These are phyloP conservation scores for Imbricaverruca yamaguchii DNA, from an alignment of 2,888 invertebrate species.

Conservation along the genomic window DNA sequence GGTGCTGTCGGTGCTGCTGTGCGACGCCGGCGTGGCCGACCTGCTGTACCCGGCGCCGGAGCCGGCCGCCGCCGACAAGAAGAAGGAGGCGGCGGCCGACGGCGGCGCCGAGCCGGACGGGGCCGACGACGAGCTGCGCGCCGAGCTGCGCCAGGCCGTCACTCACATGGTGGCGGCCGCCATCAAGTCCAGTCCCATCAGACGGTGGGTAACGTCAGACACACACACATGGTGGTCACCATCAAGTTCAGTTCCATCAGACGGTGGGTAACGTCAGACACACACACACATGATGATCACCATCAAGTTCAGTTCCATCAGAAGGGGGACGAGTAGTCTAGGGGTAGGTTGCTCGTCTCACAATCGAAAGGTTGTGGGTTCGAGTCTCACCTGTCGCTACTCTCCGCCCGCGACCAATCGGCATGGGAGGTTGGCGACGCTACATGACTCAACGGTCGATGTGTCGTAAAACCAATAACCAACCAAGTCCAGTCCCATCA, in stretches of 20 bases:
- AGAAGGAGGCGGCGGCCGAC: neutral
- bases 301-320: too few relatives aligned
- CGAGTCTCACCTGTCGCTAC: too few relatives aligned
- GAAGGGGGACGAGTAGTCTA: too few relatives aligned
- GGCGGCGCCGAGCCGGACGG: neutral
- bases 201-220: neutral
- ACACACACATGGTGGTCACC: too few relatives aligned
- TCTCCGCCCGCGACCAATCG: too few relatives aligned
- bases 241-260: too few relatives aligned
- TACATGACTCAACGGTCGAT: too few relatives aligned
- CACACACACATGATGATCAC: too few relatives aligned
- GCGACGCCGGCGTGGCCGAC: neutral
- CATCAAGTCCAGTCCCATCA: slow-evolving; percentile 12
- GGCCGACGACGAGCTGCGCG: neutral
- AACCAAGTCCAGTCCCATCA: slow-evolving; percentile 8
- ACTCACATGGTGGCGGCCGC: slow-evolving; percentile 11
- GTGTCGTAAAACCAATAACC: too few relatives aligned
- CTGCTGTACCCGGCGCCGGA: slow-evolving; percentile 5
- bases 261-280: neutral
- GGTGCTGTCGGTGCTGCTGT: slow-evolving; percentile 12
- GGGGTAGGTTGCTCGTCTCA: too few relatives aligned
- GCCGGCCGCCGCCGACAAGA: neutral
- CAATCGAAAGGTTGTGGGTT: too few relatives aligned
- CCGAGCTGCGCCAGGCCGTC: slow-evolving; percentile 1
- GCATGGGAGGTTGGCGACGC: too few relatives aligned